Conservation (phyloP, 2,113 vertebrate genomes). For the Lycocorax pyrrhopterus region DNA sequence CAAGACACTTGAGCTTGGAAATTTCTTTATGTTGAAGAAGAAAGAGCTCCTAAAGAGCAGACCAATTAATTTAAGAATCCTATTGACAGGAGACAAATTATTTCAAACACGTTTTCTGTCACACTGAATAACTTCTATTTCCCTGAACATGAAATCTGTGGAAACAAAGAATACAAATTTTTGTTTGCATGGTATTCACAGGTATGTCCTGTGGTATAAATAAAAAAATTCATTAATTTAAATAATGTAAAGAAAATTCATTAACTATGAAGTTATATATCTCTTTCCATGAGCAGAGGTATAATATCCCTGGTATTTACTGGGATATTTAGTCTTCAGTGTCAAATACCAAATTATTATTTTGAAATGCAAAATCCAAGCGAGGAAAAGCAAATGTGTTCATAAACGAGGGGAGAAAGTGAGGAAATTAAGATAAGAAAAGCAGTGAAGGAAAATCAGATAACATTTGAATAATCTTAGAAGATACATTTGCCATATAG, state of each 20-base stretch:
- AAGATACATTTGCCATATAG: background rate
- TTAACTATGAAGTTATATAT: background rate
- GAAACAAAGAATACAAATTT: background rate
- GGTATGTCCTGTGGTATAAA: background rate
- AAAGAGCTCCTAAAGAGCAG: background rate
- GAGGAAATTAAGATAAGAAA: background rate
- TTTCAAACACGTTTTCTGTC: background rate
- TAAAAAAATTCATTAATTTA: background rate
- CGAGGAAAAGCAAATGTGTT: rapidly evolving
- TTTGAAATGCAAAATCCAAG: background rate
- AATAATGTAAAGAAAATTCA: background rate
- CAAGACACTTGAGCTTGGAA: background rate
- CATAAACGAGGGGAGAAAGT: background rate
- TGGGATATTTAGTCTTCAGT: background rate
- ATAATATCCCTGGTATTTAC: background rate
- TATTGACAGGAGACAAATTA: background rate
- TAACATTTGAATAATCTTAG: background rate
- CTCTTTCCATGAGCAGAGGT: background rate
- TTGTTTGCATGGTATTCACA: background rate
- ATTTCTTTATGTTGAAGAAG: background rate
- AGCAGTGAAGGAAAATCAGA: background rate
- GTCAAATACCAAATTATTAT: background rate
- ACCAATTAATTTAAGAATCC: background rate
- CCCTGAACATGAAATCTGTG: background rate
- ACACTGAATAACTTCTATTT: background rate